phyloP scores from a whole-genome alignment of 2,888 invertebrate genomes.

The Dryadula phaetusa region DNA sequence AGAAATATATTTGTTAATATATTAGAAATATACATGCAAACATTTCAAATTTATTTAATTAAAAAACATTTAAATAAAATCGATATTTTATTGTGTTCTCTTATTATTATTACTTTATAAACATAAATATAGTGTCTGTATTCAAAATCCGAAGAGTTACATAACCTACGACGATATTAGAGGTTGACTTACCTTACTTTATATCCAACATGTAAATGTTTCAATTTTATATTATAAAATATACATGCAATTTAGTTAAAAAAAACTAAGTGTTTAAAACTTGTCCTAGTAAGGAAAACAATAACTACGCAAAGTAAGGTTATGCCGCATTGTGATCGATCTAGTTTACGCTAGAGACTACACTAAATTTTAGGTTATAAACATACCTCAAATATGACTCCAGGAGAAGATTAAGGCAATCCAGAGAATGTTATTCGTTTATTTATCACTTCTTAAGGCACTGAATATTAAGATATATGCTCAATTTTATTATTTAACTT shows the following conservation, averaged over 20 bases:
- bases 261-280: not conserved
- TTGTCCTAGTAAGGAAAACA: not conserved
- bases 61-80: not conserved
- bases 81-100: not conserved
- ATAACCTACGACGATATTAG: not conserved
- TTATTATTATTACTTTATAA: not conserved
- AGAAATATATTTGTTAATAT: not conserved
- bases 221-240: not conserved
- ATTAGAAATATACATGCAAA: no score
- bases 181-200: not conserved
- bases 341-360: slow-evolving; percentile 32
- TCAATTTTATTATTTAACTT: not conserved
- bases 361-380: slow-evolving; percentile 24
- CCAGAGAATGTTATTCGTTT: slow-evolving; percentile 38
- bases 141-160: not conserved
- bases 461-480: slow-evolving; percentile 38
- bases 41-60: not conserved
- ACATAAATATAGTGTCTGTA: not conserved
- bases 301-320: slow-evolving; percentile 22
- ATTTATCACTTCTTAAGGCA: slow-evolving; percentile 54
- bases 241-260: not conserved
- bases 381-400: slow-evolving; percentile 35
- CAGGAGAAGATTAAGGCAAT: slow-evolving; percentile 14
- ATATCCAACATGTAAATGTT: not conserved
- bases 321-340: slow-evolving; percentile 42